phyloP scores from a whole-genome alignment of 2,888 invertebrate species.

The Serrognathus titanus region DNA sequence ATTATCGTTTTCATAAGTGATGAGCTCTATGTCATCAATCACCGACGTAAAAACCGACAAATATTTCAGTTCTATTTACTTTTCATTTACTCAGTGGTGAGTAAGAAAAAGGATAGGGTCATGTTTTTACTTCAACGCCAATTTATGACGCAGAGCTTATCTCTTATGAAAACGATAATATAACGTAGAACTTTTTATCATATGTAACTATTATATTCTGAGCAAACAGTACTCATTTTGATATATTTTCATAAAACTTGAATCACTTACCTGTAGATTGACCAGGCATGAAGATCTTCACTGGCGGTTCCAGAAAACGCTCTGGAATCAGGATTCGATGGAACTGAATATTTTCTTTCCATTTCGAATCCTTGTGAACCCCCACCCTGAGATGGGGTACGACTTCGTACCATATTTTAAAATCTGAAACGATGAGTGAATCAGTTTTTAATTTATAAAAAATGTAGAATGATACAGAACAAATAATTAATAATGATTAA shows the following conservation, averaged over 20 bases:
- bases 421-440: conserved; percentile 8
- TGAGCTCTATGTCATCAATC: too few species aligned
- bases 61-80: too few species aligned
- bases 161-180: too few species aligned
- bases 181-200: too few species aligned
- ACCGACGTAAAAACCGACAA: too few species aligned
- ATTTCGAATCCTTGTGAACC: conserved; percentile 60
- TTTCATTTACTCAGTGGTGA: too few species aligned
- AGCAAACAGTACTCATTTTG: not conserved
- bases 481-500: too few species aligned
- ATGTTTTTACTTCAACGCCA: too few species aligned
- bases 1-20: too few species aligned
- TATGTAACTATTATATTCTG: too few species aligned
- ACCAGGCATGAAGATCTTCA: conserved; percentile 94
- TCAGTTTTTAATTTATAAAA: not conserved
- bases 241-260: not conserved
- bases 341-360: conserved; percentile 86
- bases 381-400: conserved; percentile 42
- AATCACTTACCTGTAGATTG: conserved; percentile 75
- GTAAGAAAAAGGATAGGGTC: too few species aligned
- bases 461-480: not conserved
- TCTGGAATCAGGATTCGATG: conserved; percentile 71
- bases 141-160: too few species aligned
- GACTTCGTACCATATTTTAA: conserved; percentile 34
- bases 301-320: conserved; percentile 77